phyloP scores from a whole-genome alignment of 2,113 vertebrate genomes.

The Laticauda laticaudata region DNA sequence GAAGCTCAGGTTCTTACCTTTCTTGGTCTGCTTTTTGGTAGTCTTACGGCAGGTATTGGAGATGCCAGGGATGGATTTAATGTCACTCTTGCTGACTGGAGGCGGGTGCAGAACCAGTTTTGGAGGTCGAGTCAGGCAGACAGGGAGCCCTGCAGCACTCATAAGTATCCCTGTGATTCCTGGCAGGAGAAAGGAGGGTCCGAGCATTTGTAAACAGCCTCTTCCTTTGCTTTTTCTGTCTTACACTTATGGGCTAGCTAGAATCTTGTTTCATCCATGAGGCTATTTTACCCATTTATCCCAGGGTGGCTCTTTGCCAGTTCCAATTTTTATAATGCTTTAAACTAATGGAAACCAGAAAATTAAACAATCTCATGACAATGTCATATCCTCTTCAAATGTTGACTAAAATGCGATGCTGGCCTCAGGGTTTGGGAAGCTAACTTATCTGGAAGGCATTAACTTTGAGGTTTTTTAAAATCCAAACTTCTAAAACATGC shows the following conservation, averaged over 20 bases:
- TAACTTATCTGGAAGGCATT: not conserved
- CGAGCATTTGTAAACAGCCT: not conserved
- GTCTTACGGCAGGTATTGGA: conserved; percentile 91
- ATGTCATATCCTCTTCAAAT: not conserved
- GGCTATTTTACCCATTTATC: not conserved
- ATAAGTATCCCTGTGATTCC: conserved; percentile 96
- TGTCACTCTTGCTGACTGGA: conserved; percentile 88
- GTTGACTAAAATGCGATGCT: not conserved
- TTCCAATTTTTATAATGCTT: not conserved
- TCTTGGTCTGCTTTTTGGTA: conserved; percentile 91
- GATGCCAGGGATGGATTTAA: conserved; percentile 89
- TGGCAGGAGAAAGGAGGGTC: conserved; percentile 35
- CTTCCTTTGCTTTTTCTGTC: not conserved
- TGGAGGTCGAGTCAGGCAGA: conserved; percentile 90
- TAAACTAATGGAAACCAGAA: not conserved
- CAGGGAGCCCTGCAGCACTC: conserved; percentile 88
- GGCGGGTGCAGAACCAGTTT: conserved; percentile 90
- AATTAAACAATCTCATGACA: not conserved
- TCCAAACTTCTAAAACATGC: not conserved
- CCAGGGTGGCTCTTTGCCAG: not conserved
- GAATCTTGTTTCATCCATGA: not conserved
- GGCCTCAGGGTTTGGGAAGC: not conserved
- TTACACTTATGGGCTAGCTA: not conserved
- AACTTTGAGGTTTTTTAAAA: not conserved
- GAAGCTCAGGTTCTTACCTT: conserved; percentile 70